Evolutionary conservation across 2,797 vertebrate species (phyloP).

Genomic region (Calcarius lapponicus): DNA sequence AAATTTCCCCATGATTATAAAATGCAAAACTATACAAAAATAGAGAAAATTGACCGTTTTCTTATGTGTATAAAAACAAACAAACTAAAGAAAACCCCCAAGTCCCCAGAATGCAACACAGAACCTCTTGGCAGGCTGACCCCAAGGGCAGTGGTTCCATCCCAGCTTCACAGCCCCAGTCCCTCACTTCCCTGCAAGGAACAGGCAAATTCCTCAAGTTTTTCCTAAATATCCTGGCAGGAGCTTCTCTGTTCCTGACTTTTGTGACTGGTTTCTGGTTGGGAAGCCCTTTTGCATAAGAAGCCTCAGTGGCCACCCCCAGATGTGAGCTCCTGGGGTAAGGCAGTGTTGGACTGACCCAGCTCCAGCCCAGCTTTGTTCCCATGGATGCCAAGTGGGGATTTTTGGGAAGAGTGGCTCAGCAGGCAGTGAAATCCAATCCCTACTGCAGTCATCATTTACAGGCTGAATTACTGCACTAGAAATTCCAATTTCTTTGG

Average conservation of each 20-base stretch:
- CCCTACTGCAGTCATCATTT: neutral
- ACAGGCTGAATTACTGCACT: neutral
- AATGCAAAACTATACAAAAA: conserved; percentile 79
- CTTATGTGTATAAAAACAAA: conserved; percentile 48
- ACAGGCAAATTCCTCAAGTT: neutral
- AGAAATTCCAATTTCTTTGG: neutral
- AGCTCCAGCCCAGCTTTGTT: neutral
- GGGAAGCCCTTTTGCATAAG: neutral
- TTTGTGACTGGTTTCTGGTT: neutral
- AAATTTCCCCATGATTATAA: conserved; percentile 71
- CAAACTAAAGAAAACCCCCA: neutral
- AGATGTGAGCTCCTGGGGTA: neutral
- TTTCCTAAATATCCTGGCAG: neutral
- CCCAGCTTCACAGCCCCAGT: neutral
- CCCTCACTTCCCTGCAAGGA: neutral
- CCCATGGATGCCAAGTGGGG: neutral
- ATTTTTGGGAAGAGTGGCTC: neutral
- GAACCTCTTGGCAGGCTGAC: neutral
- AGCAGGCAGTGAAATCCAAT: neutral
- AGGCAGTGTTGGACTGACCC: neutral
- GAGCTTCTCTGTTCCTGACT: neutral
- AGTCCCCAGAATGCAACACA: neutral
- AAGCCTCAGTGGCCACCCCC: neutral
- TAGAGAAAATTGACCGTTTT: conserved; percentile 67
- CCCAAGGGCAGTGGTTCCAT: neutral